A percentile compares a stretch with the other conserved stretches of the same genome.
Evolutionary conservation across 1,140 invertebrate species (phyloP).

Genomic region (Tribolium castaneum): DNA sequence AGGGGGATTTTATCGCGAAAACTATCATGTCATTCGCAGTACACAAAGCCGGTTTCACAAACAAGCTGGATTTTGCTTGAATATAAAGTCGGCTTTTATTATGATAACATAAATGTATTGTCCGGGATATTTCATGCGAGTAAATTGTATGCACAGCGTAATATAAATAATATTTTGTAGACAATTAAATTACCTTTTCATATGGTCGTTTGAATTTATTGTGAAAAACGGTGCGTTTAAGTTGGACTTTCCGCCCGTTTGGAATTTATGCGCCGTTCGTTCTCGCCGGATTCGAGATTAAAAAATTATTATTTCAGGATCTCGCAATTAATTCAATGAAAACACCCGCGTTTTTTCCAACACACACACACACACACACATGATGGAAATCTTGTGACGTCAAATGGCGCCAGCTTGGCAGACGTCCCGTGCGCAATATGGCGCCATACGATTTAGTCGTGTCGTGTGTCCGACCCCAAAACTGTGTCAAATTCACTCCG

Average conservation of each 20-base stretch:
- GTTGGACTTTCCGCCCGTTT: not conserved
- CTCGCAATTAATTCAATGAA: conserved; percentile 26
- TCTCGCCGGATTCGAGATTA: not conserved
- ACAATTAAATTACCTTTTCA: not conserved
- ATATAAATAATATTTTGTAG: not conserved
- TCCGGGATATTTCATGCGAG: not conserved
- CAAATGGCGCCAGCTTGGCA: conserved; percentile 37
- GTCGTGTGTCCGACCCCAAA: not conserved
- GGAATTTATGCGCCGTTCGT: not conserved
- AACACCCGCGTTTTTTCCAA: not conserved
- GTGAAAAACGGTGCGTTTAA: not conserved
- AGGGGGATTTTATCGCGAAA: not conserved
- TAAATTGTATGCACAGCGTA: not conserved
- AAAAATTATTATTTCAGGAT: conserved; percentile 19
- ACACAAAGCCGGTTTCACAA: not conserved
- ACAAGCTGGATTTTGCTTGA: not conserved
- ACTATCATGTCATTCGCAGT: not conserved
- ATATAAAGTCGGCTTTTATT: not conserved
- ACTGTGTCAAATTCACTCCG: conserved; percentile 22
- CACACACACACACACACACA: not conserved
- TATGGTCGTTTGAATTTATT: not conserved
- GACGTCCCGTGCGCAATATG: conserved; percentile 38
- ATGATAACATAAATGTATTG: not conserved
- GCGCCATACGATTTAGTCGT: conserved; percentile 6
- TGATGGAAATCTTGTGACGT: conserved; percentile 39